phyloP scores from a whole-genome alignment of 2,797 vertebrate genomes.

The Poecilia picta region DNA sequence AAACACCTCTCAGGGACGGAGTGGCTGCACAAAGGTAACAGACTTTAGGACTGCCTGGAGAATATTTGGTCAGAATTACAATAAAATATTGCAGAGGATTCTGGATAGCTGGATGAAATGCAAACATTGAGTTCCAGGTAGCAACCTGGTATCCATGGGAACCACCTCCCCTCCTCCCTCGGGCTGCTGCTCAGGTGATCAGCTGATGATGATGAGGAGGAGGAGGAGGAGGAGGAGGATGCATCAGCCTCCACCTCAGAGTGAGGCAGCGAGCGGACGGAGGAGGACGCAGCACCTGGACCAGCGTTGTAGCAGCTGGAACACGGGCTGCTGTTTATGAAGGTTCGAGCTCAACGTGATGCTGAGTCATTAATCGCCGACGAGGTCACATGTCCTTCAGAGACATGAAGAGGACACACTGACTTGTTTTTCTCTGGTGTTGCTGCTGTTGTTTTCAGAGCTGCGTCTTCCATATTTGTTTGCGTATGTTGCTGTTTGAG shows the following conservation, averaged over 20 bases:
- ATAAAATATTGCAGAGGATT: not conserved
- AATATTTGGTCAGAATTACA: not conserved
- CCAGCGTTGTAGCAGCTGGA: not conserved
- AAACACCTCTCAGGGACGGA: not conserved
- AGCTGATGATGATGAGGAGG: slow-evolving; percentile 33
- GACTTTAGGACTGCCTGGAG: not conserved
- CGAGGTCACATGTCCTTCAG: not conserved
- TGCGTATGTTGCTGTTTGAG: not conserved
- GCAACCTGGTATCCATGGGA: slow-evolving; percentile 80
- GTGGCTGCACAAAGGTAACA: not conserved
- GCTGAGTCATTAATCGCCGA: not conserved
- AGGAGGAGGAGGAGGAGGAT: not conserved
- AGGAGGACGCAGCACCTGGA: slow-evolving; percentile 46
- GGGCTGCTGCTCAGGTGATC: slow-evolving; percentile 83
- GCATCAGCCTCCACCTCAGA: slow-evolving; percentile 39
- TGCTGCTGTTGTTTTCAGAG: not conserved
- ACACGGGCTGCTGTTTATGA: not conserved
- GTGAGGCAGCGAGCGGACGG: slow-evolving; percentile 28
- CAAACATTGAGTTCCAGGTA: slow-evolving; percentile 53
- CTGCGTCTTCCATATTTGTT: not conserved
- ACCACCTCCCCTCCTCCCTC: slow-evolving; percentile 46
- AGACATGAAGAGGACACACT: not conserved
- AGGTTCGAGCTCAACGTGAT: not conserved
- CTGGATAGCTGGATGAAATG: not conserved
- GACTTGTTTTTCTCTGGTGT: not conserved